Percentiles rank a stretch among this genome's conserved stretches.
Evolutionary conservation across 37 sponge, comb jelly and placozoan genomes (phyloP).

Genomic region (Beroe ovata): DNA sequence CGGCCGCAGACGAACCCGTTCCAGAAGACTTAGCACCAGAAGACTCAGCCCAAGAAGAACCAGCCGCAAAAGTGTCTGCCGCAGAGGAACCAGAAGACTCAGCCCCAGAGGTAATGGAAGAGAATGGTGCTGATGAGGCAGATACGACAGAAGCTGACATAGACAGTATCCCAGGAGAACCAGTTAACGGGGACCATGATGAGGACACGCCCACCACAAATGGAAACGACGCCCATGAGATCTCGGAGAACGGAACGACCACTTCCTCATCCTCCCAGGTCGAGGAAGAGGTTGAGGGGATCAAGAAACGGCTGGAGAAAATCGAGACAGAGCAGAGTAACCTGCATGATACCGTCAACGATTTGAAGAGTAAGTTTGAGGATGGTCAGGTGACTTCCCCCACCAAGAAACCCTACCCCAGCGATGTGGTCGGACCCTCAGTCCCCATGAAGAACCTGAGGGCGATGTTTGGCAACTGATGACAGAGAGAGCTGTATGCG

Average conservation of each 20-base stretch:
- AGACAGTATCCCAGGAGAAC: neutral
- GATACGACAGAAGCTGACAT: neutral
- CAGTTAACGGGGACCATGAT: neutral
- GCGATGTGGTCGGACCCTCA: conserved; percentile 50
- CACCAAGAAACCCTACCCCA: conserved; percentile 21
- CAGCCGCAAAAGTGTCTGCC: neutral
- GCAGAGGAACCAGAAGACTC: neutral
- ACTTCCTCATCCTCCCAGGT: neutral
- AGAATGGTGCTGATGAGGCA: conserved; percentile 10
- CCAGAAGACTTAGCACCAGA: conserved; percentile 3
- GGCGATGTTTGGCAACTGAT: conserved; percentile 62
- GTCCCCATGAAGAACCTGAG: conserved; percentile 44
- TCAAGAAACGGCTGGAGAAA: conserved; percentile 35
- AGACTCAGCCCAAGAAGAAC: neutral
- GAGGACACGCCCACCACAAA: neutral
- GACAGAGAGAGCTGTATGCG: too few relatives aligned
- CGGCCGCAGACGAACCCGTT: neutral
- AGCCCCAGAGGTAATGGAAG: conserved; percentile 4
- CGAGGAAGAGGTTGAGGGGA: conserved; percentile 41
- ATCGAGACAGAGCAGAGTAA: conserved; percentile 16
- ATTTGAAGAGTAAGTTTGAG: conserved; percentile 55
- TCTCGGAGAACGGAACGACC: neutral
- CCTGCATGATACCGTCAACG: conserved; percentile 32
- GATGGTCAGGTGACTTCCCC: conserved; percentile 35
- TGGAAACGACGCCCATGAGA: conserved; percentile 3